These are phyloP conservation scores for Dermolepida albohirtum DNA, from an alignment of 2,888 invertebrate genomes.

Conservation along the genomic window DNA sequence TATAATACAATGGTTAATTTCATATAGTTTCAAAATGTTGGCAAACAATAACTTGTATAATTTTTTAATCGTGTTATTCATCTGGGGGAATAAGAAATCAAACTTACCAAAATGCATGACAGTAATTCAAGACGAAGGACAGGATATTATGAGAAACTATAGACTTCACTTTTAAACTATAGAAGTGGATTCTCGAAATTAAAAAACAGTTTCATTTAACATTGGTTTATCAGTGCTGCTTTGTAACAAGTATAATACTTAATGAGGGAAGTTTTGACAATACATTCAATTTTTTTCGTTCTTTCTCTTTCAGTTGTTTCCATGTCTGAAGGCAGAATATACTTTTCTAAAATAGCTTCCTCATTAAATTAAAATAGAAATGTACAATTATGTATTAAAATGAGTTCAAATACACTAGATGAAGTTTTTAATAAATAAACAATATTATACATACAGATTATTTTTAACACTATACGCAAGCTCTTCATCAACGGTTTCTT, in stretches of 20 bases:
- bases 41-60: too few species aligned
- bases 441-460: slow-evolving; percentile 38
- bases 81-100: too few species aligned
- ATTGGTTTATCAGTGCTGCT: slow-evolving; percentile 38
- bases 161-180: too few species aligned
- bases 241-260: slow-evolving; percentile 38
- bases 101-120: too few species aligned
- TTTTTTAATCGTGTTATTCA: too few species aligned
- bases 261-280: slow-evolving; percentile 34
- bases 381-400: slow-evolving; percentile 34
- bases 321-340: slow-evolving; percentile 3
- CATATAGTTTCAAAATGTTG: too few species aligned
- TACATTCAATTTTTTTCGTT: slow-evolving; percentile 16
- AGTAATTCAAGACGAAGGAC: background rate
- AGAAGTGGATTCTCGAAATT: background rate
- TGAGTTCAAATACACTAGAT: slow-evolving; percentile 34
- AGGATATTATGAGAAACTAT: too few species aligned
- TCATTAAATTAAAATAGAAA: slow-evolving; percentile 30
- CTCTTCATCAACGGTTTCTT: slow-evolving; percentile 6
- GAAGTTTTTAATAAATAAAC: slow-evolving; percentile 38
- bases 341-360: slow-evolving; percentile 16
- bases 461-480: slow-evolving; percentile 33
- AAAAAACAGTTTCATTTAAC: slow-evolving; percentile 34
- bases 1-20: too few species aligned
- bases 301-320: slow-evolving; percentile 1